Conservation (phyloP, 2,888 invertebrate species). For the Lasioglossum malachurum region DNA sequence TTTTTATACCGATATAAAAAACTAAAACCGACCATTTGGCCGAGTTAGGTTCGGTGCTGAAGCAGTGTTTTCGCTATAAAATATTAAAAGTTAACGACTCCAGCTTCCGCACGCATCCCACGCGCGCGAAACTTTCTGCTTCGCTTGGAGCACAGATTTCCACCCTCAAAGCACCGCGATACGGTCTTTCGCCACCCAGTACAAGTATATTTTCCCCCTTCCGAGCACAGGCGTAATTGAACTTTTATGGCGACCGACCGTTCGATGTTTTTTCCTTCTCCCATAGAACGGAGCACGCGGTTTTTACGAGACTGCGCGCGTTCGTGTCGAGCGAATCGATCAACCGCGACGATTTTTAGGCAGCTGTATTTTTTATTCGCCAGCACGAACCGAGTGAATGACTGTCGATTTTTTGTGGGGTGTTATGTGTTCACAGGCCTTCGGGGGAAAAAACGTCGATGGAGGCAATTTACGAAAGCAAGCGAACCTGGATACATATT, state of each 20-base stretch:
- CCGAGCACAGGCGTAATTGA: constrained; percentile 20
- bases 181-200: not conserved
- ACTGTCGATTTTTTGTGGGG: constrained; percentile 17
- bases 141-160: not conserved
- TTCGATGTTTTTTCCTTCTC: not conserved
- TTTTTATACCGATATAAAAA: no score
- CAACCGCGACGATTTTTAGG: constrained; percentile 31
- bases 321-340: constrained; percentile 19
- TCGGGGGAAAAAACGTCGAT: not conserved
- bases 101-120: not conserved
- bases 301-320: constrained; percentile 27
- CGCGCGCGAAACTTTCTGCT: not conserved
- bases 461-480: constrained; percentile 14
- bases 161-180: not conserved
- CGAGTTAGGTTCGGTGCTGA: not conserved
- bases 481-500: not conserved
- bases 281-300: not conserved
- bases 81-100: not conserved
- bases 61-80: not conserved
- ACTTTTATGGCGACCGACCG: constrained; percentile 32
- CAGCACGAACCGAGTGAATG: constrained; percentile 1
- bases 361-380: not conserved
- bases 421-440: not conserved
- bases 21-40: not conserved
- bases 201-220: not conserved